Conservation (phyloP, 2,797 vertebrate species). For the Leptodactylus fallax region DNA sequence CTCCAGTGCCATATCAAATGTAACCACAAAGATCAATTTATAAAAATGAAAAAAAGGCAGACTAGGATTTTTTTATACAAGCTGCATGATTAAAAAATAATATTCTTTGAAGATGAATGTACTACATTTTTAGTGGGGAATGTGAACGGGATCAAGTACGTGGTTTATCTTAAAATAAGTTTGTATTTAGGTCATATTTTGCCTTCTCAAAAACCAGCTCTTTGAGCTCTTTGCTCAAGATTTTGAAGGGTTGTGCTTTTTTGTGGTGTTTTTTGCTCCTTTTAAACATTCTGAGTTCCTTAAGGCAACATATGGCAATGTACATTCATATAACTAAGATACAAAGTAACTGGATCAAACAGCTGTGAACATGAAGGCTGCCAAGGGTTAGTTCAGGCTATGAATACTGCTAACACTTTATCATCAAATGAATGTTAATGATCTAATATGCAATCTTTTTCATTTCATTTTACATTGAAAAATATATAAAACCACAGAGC, state of each 20-base stretch:
- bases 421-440: not conserved
- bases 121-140: too few species aligned
- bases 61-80: not conserved
- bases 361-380: not conserved
- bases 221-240: too few species aligned
- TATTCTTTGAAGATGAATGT: not conserved
- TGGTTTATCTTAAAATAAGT: not conserved
- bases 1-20: too few species aligned
- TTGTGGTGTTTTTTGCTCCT: not conserved
- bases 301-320: constrained; percentile 1
- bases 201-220: not conserved
- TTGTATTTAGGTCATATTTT: constrained; percentile 10
- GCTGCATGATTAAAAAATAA: not conserved
- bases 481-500: too few species aligned
- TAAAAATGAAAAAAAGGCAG: not conserved
- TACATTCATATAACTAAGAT: not conserved
- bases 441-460: not conserved
- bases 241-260: not conserved
- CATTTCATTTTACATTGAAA: too few species aligned
- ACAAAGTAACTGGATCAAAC: not conserved
- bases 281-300: not conserved
- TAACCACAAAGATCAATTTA: not conserved
- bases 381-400: not conserved
- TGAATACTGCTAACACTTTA: not conserved
- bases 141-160: not conserved